Percentiles rank a stretch among this genome's conserved stretches.
Evolutionary conservation across 2,888 invertebrate genomes (phyloP).

Genomic region (Drosophila tanythrix): DNA sequence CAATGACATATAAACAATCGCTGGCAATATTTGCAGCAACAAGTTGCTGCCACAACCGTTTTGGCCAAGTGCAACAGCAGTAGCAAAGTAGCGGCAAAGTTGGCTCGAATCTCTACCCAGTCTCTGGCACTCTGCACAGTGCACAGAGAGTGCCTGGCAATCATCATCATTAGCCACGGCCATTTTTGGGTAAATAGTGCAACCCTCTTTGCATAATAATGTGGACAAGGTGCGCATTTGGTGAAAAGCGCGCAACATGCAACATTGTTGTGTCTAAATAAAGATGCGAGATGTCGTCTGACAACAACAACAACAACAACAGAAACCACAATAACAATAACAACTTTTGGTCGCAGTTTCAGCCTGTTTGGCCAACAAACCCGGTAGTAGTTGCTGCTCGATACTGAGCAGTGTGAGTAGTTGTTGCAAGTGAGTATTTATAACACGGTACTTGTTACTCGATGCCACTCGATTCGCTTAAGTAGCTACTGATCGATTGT

Average conservation of each 20-base stretch:
- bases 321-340: conserved; percentile 27
- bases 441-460: conserved; percentile 9
- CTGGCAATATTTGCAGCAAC: conserved; percentile 50
- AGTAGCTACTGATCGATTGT: conserved; percentile 16
- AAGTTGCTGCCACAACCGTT: conserved; percentile 51
- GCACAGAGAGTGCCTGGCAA: conserved; percentile 47
- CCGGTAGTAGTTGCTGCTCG: conserved; percentile 64
- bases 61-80: conserved; percentile 58
- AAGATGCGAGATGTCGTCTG: conserved; percentile 69
- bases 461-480: conserved; percentile 15
- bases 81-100: conserved; percentile 38
- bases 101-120: conserved; percentile 51
- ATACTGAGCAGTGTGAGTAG: conserved; percentile 1
- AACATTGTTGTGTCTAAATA: conserved; percentile 79
- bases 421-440: conserved; percentile 2
- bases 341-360: conserved; percentile 47
- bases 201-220: conserved; percentile 85
- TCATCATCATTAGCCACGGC: conserved; percentile 83
- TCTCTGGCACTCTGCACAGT: conserved; percentile 16
- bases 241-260: conserved; percentile 79
- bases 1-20: conserved; percentile 77
- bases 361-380: conserved; percentile 54
- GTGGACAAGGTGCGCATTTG: conserved; percentile 79
- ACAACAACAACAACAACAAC: conserved; percentile 37
- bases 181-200: conserved; percentile 85